A percentile compares a stretch with the other conserved stretches of the same genome.
Conservation (phyloP, 2,113 vertebrate genomes). For the Pachypanchax playfairii region DNA sequence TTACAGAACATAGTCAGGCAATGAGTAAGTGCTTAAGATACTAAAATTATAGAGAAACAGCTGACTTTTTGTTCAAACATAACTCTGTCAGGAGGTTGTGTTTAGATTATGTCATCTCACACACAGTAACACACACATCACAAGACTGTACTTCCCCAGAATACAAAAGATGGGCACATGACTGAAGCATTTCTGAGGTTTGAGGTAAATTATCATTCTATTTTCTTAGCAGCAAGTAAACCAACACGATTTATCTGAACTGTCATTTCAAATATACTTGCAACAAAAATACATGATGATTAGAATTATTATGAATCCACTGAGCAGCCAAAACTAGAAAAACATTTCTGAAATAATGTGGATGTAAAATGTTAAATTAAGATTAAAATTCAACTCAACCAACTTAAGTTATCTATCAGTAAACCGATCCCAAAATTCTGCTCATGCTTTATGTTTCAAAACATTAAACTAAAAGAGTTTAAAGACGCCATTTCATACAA, state of each 20-base stretch:
- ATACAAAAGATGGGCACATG: conserved; percentile 11
- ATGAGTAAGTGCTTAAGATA: conserved; percentile 18
- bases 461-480: too few relatives aligned
- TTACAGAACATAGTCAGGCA: conserved; percentile 40
- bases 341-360: too few relatives aligned
- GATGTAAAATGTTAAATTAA: too few relatives aligned
- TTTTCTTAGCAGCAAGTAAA: not conserved
- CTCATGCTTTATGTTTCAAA: too few relatives aligned
- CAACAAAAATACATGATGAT: too few relatives aligned
- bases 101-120: not conserved
- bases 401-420: too few relatives aligned
- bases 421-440: too few relatives aligned
- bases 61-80: conserved; percentile 12
- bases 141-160: conserved; percentile 18
- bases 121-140: conserved; percentile 15
- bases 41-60: not conserved
- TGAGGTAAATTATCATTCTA: not conserved
- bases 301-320: too few relatives aligned
- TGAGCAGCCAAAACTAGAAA: too few relatives aligned
- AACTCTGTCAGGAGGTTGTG: conserved; percentile 17
- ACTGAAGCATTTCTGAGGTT: not conserved
- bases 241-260: not conserved
- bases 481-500: too few relatives aligned
- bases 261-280: too few relatives aligned
- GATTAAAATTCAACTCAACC: too few relatives aligned